Base-by-base conservation (phyloP, 2,797 vertebrate genomes). In the Ambastaia sidthimunki region DNA sequence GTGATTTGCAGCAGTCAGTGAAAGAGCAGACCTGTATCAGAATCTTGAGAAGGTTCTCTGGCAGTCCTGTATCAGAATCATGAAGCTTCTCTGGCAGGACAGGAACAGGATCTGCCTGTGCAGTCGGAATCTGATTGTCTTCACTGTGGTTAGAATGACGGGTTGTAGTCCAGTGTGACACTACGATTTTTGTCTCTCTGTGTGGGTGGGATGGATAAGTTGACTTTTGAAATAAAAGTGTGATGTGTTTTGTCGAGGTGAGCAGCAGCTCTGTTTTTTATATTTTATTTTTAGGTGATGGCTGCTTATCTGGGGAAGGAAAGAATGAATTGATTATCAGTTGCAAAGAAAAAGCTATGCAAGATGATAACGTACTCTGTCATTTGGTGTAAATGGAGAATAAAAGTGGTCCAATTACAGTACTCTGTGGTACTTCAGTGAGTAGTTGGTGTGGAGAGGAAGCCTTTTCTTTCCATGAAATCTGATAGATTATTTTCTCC, bases 81-180 rank as follows among this genome's bases (percentile, higher is more conserved):
- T 31, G 59, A 62, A 16, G 13, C 15, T 77, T 78, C n/a, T 10
- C 25, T 70, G 44, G 67, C 70, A 50, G 47, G 67, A 4, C 48
- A 62, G 70, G 47, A 55, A 4, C 48, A 62, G 70, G 41, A 4
- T 47, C 55, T 77, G 66, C 34, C 54, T 48, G 11, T 77, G 41
- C 16, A 6, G 54, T 16, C 15, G 18, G 11, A 48, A 13, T 55
- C 31, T 55, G 34, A n/a, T 19, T 57, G 60, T 37, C 74, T 76
- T 68, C 16, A 44, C 34, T 76, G 13, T 75, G 48, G 15, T 55
- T 65, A 41, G 66, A 76, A 55, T 55, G 75, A 50, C 23, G 48
- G 12, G 54, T 69, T 78, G 25, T 37, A 48, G 55, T 70, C 54
- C 44, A 62, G 25, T 69, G 54, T 37, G 67, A 50, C 44, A 62